phyloP scores from a whole-genome alignment of 2,888 invertebrate species.

The Cheiracanthium punctorium region DNA sequence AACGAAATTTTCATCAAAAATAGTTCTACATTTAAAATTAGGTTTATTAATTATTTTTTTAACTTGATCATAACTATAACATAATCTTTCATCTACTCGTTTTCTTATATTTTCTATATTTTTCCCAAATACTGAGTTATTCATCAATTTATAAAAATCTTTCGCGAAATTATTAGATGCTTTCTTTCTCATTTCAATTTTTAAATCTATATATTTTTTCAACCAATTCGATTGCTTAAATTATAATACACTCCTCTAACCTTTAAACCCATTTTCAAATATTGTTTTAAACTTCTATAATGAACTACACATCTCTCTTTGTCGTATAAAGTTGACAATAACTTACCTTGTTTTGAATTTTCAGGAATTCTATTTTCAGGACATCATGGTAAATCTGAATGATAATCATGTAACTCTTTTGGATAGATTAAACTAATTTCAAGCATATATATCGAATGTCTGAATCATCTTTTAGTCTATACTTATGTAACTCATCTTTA shows the following conservation, averaged over 20 bases:
- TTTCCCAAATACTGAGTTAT: slow-evolving; percentile 71
- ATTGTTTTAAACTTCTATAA: slow-evolving; percentile 71
- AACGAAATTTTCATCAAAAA: slow-evolving; percentile 26
- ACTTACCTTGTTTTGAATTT: slow-evolving; percentile 38
- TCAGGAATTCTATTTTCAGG: slow-evolving; percentile 9
- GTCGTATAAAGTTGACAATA: slow-evolving; percentile 57
- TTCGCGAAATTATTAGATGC: slow-evolving; percentile 75
- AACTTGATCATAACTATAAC: slow-evolving; percentile 11
- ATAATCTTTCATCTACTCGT: slow-evolving; percentile 72
- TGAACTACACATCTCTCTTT: slow-evolving; percentile 72
- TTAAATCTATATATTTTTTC: slow-evolving; percentile 67
- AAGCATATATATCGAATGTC: slow-evolving; percentile 34
- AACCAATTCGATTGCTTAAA: slow-evolving; percentile 60
- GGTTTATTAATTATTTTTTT: slow-evolving; percentile 32
- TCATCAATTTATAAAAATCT: slow-evolving; percentile 74
- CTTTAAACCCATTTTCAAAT: slow-evolving; percentile 71
- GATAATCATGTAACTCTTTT: slow-evolving; percentile 1
- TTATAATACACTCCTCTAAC: slow-evolving; percentile 62
- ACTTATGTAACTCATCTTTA: slow-evolving; percentile 17
- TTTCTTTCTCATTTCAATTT: slow-evolving; percentile 71
- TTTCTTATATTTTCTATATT: slow-evolving; percentile 72
- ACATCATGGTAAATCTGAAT: slow-evolving; percentile 54
- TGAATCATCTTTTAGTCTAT: slow-evolving; percentile 14
- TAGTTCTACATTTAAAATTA: slow-evolving; percentile 43
- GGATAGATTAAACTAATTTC: slow-evolving; percentile 37